Conservation (phyloP, 2,797 vertebrate species). For the Gastrophryne carolinensis region DNA sequence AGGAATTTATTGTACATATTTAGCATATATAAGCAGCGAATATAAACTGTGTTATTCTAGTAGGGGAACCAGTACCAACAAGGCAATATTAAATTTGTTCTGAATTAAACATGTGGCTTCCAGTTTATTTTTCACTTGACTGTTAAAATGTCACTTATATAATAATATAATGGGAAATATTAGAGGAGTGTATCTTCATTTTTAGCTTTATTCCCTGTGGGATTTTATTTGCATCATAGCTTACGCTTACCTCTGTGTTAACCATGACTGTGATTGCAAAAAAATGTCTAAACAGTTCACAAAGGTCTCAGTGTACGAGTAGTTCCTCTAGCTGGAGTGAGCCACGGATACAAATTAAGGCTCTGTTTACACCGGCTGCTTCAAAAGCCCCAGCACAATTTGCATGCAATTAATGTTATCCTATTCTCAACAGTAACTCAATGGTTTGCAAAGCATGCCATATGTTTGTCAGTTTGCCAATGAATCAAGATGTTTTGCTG, state of each 20-base stretch:
- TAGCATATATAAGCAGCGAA: too few relatives aligned
- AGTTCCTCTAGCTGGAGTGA: slow-evolving; percentile 58
- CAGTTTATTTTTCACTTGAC: too few relatives aligned
- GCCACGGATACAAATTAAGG: slow-evolving; percentile 59
- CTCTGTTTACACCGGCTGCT: slow-evolving; percentile 64
- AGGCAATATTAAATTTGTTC: too few relatives aligned
- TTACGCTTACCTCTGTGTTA: slow-evolving; percentile 1
- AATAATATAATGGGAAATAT: background rate
- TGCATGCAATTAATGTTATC: slow-evolving; percentile 71
- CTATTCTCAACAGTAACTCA: slow-evolving; percentile 69
- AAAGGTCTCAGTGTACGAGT: slow-evolving; percentile 59
- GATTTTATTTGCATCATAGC: background rate
- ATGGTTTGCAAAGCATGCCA: slow-evolving; percentile 73
- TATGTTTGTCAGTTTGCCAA: slow-evolving; percentile 80
- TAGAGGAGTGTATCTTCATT: background rate
- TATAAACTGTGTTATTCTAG: too few relatives aligned
- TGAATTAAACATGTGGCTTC: too few relatives aligned
- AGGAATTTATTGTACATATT: too few relatives aligned
- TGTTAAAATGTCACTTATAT: background rate
- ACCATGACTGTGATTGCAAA: background rate
- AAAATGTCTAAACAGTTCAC: slow-evolving; percentile 13
- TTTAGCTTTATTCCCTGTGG: background rate
- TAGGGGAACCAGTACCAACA: too few relatives aligned
- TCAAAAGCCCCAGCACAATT: slow-evolving; percentile 69
- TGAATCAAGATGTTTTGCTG: slow-evolving; percentile 77